These are phyloP conservation scores for Poeciliopsis occidentalis DNA, from an alignment of 2,113 vertebrate species.

Conservation along the genomic window DNA sequence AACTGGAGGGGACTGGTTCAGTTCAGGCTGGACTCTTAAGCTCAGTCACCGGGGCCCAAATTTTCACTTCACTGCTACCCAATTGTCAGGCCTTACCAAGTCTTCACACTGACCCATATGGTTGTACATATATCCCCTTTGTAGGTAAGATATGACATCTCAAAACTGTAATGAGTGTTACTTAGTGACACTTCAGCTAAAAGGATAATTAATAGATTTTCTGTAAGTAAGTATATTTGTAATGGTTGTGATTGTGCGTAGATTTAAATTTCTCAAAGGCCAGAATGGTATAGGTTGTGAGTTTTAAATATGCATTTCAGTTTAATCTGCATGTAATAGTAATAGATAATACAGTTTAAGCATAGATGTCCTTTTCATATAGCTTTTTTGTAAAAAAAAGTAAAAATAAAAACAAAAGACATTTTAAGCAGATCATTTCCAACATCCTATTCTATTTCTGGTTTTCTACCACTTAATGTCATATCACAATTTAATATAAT, in stretches of 20 bases:
- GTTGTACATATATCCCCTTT: constrained; percentile 87
- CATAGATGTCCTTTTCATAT: not conserved
- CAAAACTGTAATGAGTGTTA: not conserved
- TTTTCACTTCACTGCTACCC: constrained; percentile 77
- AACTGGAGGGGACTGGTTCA: constrained; percentile 80
- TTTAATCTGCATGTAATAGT: not conserved
- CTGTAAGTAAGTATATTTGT: not conserved
- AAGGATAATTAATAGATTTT: too few species aligned
- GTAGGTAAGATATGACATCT: constrained; percentile 81
- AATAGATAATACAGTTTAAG: not conserved
- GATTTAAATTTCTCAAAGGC: too few species aligned
- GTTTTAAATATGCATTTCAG: not conserved
- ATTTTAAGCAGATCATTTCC: not conserved
- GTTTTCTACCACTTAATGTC: not conserved
- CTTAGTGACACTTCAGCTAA: not conserved
- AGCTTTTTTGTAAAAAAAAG: not conserved
- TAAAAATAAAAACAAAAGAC: not conserved
- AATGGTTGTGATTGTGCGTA: too few species aligned
- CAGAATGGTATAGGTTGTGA: too few species aligned
- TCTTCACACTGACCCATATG: constrained; percentile 76
- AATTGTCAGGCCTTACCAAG: constrained; percentile 90
- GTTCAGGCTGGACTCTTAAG: constrained; percentile 45
- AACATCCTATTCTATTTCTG: not conserved
- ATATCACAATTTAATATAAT: not conserved
- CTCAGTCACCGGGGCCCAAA: constrained; percentile 75